phyloP scores from a whole-genome alignment of 2,888 invertebrate species.

The Hemicrepidius hirtus region DNA sequence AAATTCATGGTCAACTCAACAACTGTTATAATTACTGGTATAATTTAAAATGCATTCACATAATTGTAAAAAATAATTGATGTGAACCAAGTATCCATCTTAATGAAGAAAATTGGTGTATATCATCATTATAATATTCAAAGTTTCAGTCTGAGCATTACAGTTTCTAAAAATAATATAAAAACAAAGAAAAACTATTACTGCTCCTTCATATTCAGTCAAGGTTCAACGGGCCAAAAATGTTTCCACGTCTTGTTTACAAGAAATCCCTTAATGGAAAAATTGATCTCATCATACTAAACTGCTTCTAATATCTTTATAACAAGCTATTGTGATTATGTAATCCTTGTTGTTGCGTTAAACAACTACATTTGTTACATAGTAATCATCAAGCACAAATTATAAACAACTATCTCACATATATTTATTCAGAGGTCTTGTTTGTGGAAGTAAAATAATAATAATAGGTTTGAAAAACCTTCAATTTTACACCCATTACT shows the following conservation, averaged over 20 bases:
- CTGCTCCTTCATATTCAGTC: neutral
- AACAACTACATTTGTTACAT: neutral
- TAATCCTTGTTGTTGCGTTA: slow-evolving; percentile 3
- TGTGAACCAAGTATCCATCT: too few relatives aligned
- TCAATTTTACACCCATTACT: too few relatives aligned
- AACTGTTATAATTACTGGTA: neutral
- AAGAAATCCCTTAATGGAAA: neutral
- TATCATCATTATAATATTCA: neutral
- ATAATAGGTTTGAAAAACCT: too few relatives aligned
- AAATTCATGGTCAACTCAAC: slow-evolving; percentile 12
- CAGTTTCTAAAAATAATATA: too few relatives aligned
- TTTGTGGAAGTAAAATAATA: too few relatives aligned
- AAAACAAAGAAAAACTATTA: too few relatives aligned
- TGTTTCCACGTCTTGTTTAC: neutral
- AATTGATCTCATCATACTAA: neutral
- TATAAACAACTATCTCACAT: too few relatives aligned
- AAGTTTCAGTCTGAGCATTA: too few relatives aligned
- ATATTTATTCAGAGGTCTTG: too few relatives aligned
- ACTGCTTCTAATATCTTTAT: slow-evolving; percentile 5
- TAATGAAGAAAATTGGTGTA: too few relatives aligned
- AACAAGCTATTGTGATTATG: slow-evolving; percentile 2
- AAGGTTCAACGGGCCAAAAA: neutral
- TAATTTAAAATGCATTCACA: slow-evolving; percentile 9
- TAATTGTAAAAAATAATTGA: slow-evolving; percentile 1
- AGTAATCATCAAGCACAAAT: too few relatives aligned